Percentiles rank a stretch among this genome's conserved stretches.
Evolutionary conservation across 2,113 vertebrate species (phyloP).

Genomic region (Oryzias melastigma): DNA sequence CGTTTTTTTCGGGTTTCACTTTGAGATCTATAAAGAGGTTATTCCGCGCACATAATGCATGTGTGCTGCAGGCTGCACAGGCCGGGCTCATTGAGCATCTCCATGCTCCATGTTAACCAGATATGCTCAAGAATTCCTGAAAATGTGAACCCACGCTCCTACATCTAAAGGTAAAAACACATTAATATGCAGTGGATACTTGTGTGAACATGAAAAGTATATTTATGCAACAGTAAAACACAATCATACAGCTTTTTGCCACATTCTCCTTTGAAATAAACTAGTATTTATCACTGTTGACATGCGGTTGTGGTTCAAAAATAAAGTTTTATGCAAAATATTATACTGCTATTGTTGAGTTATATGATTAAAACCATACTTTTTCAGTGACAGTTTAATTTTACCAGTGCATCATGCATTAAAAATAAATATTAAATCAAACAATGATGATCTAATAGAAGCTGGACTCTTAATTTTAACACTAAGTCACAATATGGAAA

Average conservation of each 20-base stretch:
- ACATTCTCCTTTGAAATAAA: background rate
- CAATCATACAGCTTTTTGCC: background rate
- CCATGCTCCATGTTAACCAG: slow-evolving; percentile 31
- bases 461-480: too few species aligned
- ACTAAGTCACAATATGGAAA: too few species aligned
- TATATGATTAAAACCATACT: too few species aligned
- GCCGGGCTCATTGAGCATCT: slow-evolving; percentile 29
- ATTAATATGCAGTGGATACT: too few species aligned
- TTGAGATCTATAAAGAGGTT: slow-evolving; percentile 35
- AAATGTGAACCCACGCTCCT: slow-evolving; percentile 5
- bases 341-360: too few species aligned
- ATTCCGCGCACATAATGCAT: slow-evolving; percentile 26
- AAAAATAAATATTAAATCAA: too few species aligned
- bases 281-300: background rate
- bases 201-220: background rate
- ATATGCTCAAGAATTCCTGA: slow-evolving; percentile 14
- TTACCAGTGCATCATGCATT: too few species aligned
- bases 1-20: slow-evolving; percentile 33
- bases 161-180: background rate
- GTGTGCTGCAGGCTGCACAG: slow-evolving; percentile 44
- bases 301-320: background rate
- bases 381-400: too few species aligned
- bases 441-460: too few species aligned
- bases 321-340: too few species aligned
- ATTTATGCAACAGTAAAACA: background rate